phyloP scores from a whole-genome alignment of 2,888 invertebrate species.

The Saturnia pavonia region DNA sequence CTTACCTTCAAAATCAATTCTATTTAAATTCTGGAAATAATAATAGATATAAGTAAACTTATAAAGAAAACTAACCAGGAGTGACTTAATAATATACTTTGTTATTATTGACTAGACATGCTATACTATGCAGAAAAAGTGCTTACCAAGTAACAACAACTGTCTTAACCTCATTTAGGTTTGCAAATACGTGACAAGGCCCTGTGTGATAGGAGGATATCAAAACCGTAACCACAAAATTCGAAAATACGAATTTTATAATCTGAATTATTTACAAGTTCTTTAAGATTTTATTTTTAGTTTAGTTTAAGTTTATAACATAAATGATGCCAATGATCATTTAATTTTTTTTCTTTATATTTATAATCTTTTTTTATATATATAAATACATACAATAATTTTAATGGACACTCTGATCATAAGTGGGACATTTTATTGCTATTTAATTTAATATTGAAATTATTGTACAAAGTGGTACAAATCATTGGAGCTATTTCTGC shows the following conservation, averaged over 20 bases:
- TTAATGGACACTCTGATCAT: too few relatives aligned
- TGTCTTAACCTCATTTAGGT: not conserved
- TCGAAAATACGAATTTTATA: not conserved
- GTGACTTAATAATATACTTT: not conserved
- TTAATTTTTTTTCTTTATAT: too few relatives aligned
- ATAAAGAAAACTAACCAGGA: not conserved
- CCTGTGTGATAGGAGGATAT: not conserved
- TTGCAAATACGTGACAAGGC: not conserved
- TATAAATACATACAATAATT: too few relatives aligned
- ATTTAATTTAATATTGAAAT: too few relatives aligned
- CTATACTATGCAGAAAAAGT: not conserved
- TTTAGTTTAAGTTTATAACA: too few relatives aligned
- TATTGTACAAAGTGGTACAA: too few relatives aligned
- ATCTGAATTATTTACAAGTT: too few relatives aligned
- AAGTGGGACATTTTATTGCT: too few relatives aligned
- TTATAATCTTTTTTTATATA: too few relatives aligned
- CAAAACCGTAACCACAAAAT: not conserved
- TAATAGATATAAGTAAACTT: not conserved
- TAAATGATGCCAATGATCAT: too few relatives aligned
- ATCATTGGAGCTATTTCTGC: too few relatives aligned
- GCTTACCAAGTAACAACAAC: not conserved
- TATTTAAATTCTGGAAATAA: conserved; percentile 83
- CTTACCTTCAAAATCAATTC: conserved; percentile 94
- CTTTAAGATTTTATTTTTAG: too few relatives aligned
- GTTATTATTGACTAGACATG: not conserved